phyloP scores from a whole-genome alignment of 2,113 vertebrate species.

The Thryonomys swinderianus region DNA sequence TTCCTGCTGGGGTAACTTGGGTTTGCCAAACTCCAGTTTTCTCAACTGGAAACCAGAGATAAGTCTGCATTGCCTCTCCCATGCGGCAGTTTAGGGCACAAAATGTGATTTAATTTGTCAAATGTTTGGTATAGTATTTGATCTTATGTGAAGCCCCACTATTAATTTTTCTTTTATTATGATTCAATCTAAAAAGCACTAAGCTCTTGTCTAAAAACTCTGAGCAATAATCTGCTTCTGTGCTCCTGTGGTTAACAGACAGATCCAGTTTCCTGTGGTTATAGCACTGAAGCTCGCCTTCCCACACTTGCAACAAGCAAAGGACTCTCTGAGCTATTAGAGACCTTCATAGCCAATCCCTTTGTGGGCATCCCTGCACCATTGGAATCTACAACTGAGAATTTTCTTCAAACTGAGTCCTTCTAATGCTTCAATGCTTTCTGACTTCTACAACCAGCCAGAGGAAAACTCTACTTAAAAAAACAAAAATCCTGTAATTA shows the following conservation, averaged over 20 bases:
- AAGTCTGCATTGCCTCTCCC: not conserved
- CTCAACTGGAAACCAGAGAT: not conserved
- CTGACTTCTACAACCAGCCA: not conserved
- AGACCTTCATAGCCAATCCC: not conserved
- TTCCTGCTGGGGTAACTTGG: not conserved
- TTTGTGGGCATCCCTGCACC: not conserved
- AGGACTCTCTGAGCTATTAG: not conserved
- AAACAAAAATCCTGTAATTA: not conserved
- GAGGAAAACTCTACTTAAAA: slow-evolving; percentile 20
- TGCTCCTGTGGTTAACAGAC: not conserved
- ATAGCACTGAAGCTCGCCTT: not conserved
- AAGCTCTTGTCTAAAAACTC: not conserved
- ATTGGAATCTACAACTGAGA: not conserved
- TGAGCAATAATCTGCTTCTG: not conserved
- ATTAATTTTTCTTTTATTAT: not conserved
- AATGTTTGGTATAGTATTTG: not conserved
- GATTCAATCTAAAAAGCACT: not conserved
- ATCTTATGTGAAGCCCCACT: not conserved
- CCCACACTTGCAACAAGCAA: not conserved
- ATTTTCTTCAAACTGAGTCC: not conserved
- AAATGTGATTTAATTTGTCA: not conserved
- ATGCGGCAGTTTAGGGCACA: not conserved
- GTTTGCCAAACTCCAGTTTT: not conserved
- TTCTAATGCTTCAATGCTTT: not conserved
- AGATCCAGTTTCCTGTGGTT: not conserved